These are phyloP conservation scores for Agonopterix alstromeriana DNA, from an alignment of 2,888 invertebrate species.

Conservation along the genomic window DNA sequence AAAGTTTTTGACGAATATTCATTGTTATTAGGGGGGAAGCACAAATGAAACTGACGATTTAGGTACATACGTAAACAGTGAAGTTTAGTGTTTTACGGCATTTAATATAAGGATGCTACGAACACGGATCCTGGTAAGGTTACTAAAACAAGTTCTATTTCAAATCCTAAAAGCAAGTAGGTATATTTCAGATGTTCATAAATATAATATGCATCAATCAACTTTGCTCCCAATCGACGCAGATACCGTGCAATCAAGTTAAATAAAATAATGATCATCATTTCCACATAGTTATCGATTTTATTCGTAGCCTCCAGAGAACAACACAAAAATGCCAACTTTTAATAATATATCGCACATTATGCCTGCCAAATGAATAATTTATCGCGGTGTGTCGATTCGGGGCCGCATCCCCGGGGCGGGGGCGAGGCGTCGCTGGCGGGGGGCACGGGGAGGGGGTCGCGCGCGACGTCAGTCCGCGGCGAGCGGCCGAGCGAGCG, in stretches of 20 bases:
- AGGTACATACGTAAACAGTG: too few relatives aligned
- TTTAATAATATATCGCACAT: constrained; percentile 76
- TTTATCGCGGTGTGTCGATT: constrained; percentile 71
- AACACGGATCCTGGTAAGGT: too few relatives aligned
- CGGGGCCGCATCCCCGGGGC: constrained; percentile 60
- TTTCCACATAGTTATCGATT: constrained; percentile 41
- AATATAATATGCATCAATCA: too few relatives aligned
- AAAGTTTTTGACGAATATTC: too few relatives aligned
- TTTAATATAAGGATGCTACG: too few relatives aligned
- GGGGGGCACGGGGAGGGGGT: constrained; percentile 27
- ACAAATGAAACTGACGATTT: too few relatives aligned
- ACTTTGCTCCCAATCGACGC: too few relatives aligned
- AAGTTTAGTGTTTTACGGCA: too few relatives aligned
- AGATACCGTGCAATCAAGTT: background rate
- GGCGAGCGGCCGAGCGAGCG: constrained; percentile 73
- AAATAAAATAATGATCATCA: constrained; percentile 27
- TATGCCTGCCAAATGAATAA: constrained; percentile 74
- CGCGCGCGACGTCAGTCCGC: constrained; percentile 60
- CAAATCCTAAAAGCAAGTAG: too few relatives aligned
- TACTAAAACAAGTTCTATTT: too few relatives aligned
- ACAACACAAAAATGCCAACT: constrained; percentile 69
- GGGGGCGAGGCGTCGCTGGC: constrained; percentile 16
- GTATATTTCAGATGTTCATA: too few relatives aligned
- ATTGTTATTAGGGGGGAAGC: too few relatives aligned
- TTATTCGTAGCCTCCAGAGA: constrained; percentile 39